Evolutionary conservation across 2,888 invertebrate species (phyloP).

Genomic region (Apamea crenata): DNA sequence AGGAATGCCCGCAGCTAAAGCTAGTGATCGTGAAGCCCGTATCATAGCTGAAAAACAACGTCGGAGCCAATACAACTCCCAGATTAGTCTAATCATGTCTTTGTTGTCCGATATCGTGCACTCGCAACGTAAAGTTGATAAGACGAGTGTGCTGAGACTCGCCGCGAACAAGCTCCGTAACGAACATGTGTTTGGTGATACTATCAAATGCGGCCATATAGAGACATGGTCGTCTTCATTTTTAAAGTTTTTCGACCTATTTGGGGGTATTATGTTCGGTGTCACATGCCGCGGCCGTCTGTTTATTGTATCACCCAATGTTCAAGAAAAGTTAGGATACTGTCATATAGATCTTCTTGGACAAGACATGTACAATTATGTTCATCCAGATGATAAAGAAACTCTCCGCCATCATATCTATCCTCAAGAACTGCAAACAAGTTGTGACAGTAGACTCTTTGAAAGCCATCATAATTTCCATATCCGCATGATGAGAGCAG

Average conservation of each 20-base stretch:
- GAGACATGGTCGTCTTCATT: conserved; percentile 90
- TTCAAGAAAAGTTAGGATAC: conserved; percentile 96
- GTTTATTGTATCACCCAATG: conserved; percentile 95
- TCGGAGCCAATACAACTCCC: conserved; percentile 96
- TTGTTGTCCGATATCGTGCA: conserved; percentile 96
- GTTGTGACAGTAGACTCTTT: conserved; percentile 78
- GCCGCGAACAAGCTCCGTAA: conserved; percentile 96
- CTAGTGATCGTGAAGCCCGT: conserved; percentile 94
- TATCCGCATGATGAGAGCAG: conserved; percentile 91
- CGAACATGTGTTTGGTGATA: conserved; percentile 92
- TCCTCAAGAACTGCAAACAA: conserved; percentile 87
- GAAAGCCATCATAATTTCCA: conserved; percentile 90
- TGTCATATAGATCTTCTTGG: conserved; percentile 97
- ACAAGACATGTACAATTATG: conserved; percentile 95
- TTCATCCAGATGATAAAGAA: conserved; percentile 95
- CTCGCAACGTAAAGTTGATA: conserved; percentile 96
- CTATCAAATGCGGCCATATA: conserved; percentile 85
- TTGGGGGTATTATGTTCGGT: conserved; percentile 95
- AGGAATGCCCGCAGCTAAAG: conserved; percentile 84
- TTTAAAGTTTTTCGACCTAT: conserved; percentile 91
- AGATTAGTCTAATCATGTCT: conserved; percentile 95
- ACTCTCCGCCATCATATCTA: conserved; percentile 93
- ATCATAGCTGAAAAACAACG: conserved; percentile 98
- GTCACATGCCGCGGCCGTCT: conserved; percentile 95
- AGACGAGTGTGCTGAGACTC: conserved; percentile 96